These are phyloP conservation scores for Accipiter virgatus DNA, from an alignment of 2,113 vertebrate genomes.

Conservation along the genomic window DNA sequence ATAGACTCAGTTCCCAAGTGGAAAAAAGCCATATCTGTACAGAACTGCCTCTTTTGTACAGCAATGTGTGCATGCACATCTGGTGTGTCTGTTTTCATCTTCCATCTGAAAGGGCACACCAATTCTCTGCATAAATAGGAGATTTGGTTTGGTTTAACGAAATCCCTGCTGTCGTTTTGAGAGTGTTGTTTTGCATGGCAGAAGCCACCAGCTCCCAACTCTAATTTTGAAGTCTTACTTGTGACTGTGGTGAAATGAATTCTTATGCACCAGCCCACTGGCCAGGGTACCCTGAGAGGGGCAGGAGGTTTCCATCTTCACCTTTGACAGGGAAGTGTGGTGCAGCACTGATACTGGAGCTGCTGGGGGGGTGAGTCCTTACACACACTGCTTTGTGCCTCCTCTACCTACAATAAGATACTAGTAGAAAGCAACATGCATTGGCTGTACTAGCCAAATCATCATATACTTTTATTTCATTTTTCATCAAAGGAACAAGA, in stretches of 20 bases:
- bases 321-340: no score
- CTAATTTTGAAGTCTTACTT: background rate
- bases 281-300: background rate
- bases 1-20: background rate
- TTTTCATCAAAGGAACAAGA: constrained; percentile 82
- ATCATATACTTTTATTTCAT: background rate
- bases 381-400: background rate
- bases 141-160: background rate
- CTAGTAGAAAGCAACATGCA: accelerated
- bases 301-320: background rate
- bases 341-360: background rate
- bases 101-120: background rate
- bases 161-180: background rate
- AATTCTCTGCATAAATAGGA: background rate
- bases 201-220: background rate
- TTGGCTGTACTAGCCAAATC: background rate
- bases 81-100: background rate
- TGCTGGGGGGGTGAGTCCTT: background rate
- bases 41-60: background rate
- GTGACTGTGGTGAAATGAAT: background rate
- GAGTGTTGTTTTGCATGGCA: background rate
- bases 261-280: background rate
- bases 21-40: background rate
- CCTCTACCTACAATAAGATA: background rate
- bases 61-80: accelerated